phyloP scores from a whole-genome alignment of 2,888 invertebrate species.

The Platynereis dumerilii region DNA sequence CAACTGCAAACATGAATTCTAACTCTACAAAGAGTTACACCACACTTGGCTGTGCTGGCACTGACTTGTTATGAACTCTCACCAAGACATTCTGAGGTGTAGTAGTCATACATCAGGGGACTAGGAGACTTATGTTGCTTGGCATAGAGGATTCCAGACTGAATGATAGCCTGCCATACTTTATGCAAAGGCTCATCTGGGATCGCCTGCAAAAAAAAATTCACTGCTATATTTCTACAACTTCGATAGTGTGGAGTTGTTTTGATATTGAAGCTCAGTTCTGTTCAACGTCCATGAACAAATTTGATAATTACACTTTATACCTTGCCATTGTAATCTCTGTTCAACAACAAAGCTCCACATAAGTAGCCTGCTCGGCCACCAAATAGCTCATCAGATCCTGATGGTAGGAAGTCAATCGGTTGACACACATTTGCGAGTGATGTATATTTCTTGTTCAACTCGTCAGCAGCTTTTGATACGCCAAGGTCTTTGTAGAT shows the following conservation, averaged over 20 bases:
- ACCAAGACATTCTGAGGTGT: constrained; percentile 75
- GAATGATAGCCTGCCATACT: constrained; percentile 74
- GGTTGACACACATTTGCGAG: constrained; percentile 65
- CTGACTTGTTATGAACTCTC: too few species aligned
- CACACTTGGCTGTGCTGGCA: too few species aligned
- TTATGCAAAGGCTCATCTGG: constrained; percentile 67
- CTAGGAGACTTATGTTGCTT: constrained; percentile 61
- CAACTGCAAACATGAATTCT: too few species aligned
- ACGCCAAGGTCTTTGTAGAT: constrained; percentile 63
- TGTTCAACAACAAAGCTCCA: constrained; percentile 76
- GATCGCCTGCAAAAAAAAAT: constrained; percentile 50
- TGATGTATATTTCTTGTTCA: constrained; percentile 62
- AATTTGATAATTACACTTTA: too few species aligned
- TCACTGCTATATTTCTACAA: too few species aligned
- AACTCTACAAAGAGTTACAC: too few species aligned
- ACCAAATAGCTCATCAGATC: constrained; percentile 83
- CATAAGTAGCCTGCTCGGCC: constrained; percentile 84
- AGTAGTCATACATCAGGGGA: constrained; percentile 78
- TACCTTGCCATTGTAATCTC: constrained; percentile 34
- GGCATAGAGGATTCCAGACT: constrained; percentile 77
- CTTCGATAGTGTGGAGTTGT: too few species aligned
- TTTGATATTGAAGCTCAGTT: too few species aligned
- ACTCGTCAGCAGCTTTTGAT: constrained; percentile 17
- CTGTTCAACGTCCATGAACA: too few species aligned
- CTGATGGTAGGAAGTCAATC: constrained; percentile 55